phyloP scores from a whole-genome alignment of 2,797 vertebrate genomes.

The Otolemur crassicaudatus region DNA sequence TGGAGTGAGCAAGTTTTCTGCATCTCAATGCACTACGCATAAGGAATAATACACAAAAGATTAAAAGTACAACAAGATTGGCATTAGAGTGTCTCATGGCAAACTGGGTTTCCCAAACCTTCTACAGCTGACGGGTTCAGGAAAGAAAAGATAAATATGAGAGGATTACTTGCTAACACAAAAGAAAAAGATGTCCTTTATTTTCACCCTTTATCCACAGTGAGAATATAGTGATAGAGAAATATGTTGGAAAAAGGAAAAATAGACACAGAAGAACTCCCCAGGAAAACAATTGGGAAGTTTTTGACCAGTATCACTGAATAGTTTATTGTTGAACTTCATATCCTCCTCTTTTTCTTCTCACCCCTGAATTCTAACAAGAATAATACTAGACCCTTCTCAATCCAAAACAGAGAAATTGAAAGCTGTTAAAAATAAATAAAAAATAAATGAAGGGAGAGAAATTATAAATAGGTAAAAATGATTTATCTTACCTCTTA shows the following conservation, averaged over 20 bases:
- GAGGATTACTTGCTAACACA: neutral
- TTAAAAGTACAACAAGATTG: neutral
- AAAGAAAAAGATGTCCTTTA: neutral
- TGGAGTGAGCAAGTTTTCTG: neutral
- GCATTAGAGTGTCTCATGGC: neutral
- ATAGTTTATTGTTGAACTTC: neutral
- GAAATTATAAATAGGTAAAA: neutral
- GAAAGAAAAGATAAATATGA: neutral
- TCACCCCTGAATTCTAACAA: neutral
- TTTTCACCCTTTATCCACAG: neutral
- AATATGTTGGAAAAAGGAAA: neutral
- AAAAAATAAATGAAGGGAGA: neutral
- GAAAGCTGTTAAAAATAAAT: neutral
- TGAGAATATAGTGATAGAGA: neutral
- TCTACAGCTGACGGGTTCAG: neutral
- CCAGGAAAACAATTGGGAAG: conserved; percentile 5
- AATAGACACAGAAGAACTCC: neutral
- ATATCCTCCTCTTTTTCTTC: neutral
- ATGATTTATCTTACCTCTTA: neutral
- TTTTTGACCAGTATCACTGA: neutral
- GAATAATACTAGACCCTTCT: neutral
- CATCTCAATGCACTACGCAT: neutral
- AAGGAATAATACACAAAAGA: neutral
- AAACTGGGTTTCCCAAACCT: neutral
- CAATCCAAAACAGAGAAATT: neutral